These are phyloP conservation scores for Apotomis betuletana DNA, from an alignment of 2,888 invertebrate genomes.

Conservation along the genomic window DNA sequence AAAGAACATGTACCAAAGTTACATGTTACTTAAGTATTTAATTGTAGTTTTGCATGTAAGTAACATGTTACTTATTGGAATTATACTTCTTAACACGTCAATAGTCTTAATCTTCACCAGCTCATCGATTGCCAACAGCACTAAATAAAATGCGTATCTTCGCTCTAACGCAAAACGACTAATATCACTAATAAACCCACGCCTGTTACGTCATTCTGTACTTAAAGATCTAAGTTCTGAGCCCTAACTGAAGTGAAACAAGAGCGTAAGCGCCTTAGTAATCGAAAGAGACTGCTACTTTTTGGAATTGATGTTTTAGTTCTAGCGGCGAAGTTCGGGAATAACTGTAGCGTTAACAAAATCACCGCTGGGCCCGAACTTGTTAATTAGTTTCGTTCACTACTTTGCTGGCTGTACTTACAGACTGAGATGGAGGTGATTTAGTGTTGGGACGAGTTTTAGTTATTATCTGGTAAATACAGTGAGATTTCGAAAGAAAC, in stretches of 20 bases:
- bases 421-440: constrained; percentile 31
- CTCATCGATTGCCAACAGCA: constrained; percentile 16
- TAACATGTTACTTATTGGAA: background rate
- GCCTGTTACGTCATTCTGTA: background rate
- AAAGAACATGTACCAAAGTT: no score
- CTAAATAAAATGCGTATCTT: constrained; percentile 26
- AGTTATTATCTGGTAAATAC: background rate
- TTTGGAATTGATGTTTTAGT: constrained; percentile 9
- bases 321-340: constrained; percentile 50
- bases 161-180: background rate
- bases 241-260: background rate
- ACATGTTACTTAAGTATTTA: no score
- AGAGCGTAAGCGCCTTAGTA: background rate
- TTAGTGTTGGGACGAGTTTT: background rate
- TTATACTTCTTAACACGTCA: background rate
- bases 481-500: no score
- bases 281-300: background rate
- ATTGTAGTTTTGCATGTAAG: no score
- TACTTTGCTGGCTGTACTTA: constrained; percentile 59
- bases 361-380: constrained; percentile 64
- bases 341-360: constrained; percentile 69
- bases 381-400: constrained; percentile 76
- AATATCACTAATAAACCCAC: background rate
- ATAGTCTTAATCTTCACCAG: background rate
- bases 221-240: background rate